Evolutionary conservation across 2,888 invertebrate genomes (phyloP), one percentile per base, ranked within the genome.

Genomic region (Oscheius sp.): DNA sequence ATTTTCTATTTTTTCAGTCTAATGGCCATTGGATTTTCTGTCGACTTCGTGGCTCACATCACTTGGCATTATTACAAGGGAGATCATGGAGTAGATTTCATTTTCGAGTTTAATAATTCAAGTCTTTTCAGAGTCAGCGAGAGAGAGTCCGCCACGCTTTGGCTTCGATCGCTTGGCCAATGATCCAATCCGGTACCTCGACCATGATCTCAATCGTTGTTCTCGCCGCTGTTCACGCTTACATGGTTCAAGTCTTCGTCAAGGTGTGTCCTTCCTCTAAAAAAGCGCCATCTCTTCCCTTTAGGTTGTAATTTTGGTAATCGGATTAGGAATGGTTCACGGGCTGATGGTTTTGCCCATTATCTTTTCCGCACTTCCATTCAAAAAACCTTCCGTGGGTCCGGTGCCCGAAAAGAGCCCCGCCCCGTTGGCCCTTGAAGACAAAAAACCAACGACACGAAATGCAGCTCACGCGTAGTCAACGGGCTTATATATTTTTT

Each of bases 41-140:
- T 87, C 12, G 87, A 87, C 55, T 87, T 86, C 69, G 85, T 88
- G 13, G 87, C 87, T 16, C 87, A 87, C 58, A 82, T 87, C 71
- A 86, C 84, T 3, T 87, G 86, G 83, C 87, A 87, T 68, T 87
- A 87, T 69, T 87, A 88, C 80, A 88, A 88, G 58, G 87, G 87
- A 68, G 87, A 86, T 23, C 82, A 82, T 46, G 73, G 58, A 43
- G 81, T 83, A 55, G 76, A 55, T 58, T 7, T 35, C 35, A 35
- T 35, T 35, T 35, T 35, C 3, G 35, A 35, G 35, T 3, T 6
- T 3, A 35, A 6, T 3, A 35, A 3, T 35, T 35, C 5, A 3
- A 3, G 5, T 9, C 35, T 6, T 46, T 80, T 66, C 80, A 86
- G 73, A 77, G 78, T 5, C 81, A 83, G 69, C 64, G 80, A 55